Evolutionary conservation across 2,797 vertebrate genomes (phyloP).

Genomic region (Phyllotis vaccarum): DNA sequence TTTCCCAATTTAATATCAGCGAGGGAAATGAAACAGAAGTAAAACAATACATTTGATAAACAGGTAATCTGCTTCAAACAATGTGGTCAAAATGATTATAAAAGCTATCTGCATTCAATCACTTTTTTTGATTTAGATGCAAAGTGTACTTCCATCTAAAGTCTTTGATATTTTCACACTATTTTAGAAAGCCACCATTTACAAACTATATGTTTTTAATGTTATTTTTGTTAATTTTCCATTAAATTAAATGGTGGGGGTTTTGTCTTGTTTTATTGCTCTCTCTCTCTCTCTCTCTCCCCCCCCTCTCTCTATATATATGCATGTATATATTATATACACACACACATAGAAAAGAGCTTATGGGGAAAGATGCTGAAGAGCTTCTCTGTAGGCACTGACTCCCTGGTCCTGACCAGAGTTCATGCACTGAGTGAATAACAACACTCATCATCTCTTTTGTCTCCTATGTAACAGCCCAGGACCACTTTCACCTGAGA

Average conservation of each 20-base stretch:
- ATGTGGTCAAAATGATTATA: not conserved
- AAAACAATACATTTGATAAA: not conserved
- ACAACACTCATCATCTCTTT: not conserved
- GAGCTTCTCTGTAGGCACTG: too few relatives aligned
- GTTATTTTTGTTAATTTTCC: not conserved
- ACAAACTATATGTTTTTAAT: not conserved
- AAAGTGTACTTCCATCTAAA: too few relatives aligned
- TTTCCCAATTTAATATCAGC: not conserved
- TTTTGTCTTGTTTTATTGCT: not conserved
- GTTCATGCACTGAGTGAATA: not conserved
- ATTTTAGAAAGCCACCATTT: not conserved
- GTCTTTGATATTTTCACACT: not conserved
- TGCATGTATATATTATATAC: too few relatives aligned
- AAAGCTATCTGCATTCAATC: not conserved
- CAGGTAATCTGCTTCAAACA: not conserved
- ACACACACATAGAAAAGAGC: too few relatives aligned
- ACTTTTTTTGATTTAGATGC: not conserved
- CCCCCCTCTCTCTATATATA: too few relatives aligned
- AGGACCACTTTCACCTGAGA: not conserved
- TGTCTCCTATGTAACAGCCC: not conserved
- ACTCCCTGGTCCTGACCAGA: not conserved
- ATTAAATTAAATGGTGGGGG: not conserved
- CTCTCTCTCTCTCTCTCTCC: too few relatives aligned
- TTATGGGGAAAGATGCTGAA: not conserved
- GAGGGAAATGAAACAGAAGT: not conserved